Evolutionary conservation across 1,140 invertebrate species (phyloP).

Genomic region (Drosophila mauritiana): DNA sequence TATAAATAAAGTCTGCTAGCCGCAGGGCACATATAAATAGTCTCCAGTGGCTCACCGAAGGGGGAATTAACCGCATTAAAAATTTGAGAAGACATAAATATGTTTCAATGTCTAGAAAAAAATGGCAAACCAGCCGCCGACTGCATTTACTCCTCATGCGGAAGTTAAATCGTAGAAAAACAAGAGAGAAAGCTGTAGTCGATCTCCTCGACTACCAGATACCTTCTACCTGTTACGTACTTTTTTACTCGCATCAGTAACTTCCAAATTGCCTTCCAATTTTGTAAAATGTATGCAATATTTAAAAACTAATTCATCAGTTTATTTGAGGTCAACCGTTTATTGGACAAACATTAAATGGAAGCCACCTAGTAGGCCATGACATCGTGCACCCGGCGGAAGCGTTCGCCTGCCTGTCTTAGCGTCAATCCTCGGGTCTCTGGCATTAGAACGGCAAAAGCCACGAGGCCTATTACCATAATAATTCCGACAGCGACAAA

Average conservation of each 20-base stretch:
- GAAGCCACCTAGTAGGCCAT: slow-evolving; percentile 28
- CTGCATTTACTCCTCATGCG: slow-evolving; percentile 12
- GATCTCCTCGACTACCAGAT: too few relatives aligned
- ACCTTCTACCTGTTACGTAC: too few relatives aligned
- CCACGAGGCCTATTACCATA: slow-evolving; percentile 45
- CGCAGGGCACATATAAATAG: slow-evolving; percentile 65
- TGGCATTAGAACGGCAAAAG: slow-evolving; percentile 59
- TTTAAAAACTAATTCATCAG: not conserved
- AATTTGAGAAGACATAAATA: slow-evolving; percentile 65
- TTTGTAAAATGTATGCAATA: too few relatives aligned
- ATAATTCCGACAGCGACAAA: slow-evolving; percentile 64
- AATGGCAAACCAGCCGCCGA: slow-evolving; percentile 21
- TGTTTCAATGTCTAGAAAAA: slow-evolving; percentile 46
- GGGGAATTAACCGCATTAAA: slow-evolving; percentile 62
- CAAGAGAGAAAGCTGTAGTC: too few relatives aligned
- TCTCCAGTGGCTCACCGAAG: slow-evolving; percentile 42
- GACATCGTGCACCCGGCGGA: slow-evolving; percentile 42
- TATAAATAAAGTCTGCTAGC: slow-evolving; percentile 55
- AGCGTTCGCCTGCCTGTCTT: slow-evolving; percentile 60
- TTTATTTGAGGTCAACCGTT: slow-evolving; percentile 9
- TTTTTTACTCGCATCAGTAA: too few relatives aligned
- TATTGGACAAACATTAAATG: slow-evolving; percentile 9
- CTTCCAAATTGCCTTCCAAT: too few relatives aligned
- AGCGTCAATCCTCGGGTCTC: slow-evolving; percentile 62
- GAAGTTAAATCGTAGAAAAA: slow-evolving; percentile 3